A percentile compares a stretch with the other conserved stretches of the same genome.
phyloP scores from a whole-genome alignment of 2,797 vertebrate genomes.

The Pygocentrus nattereri region DNA sequence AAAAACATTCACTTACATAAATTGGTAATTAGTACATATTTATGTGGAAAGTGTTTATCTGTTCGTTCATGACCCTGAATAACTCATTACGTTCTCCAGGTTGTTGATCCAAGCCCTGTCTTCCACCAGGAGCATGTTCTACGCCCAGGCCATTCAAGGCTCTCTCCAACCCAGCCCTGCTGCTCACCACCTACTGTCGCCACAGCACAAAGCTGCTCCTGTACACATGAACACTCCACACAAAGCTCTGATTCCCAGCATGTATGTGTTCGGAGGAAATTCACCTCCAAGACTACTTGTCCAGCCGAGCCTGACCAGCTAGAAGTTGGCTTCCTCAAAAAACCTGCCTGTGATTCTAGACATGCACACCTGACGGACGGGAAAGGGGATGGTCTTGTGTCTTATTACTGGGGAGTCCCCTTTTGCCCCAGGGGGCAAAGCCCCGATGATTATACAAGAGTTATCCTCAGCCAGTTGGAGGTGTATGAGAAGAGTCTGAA shows the following conservation, averaged over 20 bases:
- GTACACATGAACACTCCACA: not conserved
- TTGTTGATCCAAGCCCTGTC: slow-evolving; percentile 78
- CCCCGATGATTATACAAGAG: slow-evolving; percentile 90
- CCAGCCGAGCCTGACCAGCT: slow-evolving; percentile 6
- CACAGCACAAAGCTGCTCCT: not conserved
- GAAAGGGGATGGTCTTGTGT: slow-evolving; percentile 67
- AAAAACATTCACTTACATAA: no score
- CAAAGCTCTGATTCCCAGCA: not conserved
- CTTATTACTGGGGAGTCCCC: slow-evolving; percentile 96
- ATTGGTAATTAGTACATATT: no score
- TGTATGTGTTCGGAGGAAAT: not conserved
- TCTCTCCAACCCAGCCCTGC: slow-evolving; percentile 40
- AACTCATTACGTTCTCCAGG: slow-evolving; percentile 46
- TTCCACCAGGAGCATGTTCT: slow-evolving; percentile 65
- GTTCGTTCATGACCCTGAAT: not conserved
- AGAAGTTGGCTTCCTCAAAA: not conserved
- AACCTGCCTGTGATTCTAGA: not conserved
- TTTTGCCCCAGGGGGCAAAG: slow-evolving; percentile 92
- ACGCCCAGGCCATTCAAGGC: not conserved
- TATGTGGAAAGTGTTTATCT: no score
- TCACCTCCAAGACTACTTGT: not conserved
- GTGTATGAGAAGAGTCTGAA: slow-evolving; percentile 94
- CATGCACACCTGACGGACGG: not conserved
- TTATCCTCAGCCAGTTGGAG: slow-evolving; percentile 94
- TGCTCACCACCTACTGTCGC: slow-evolving; percentile 22